phyloP scores from a whole-genome alignment of 2,888 invertebrate species.

The Sisyra terminalis region DNA sequence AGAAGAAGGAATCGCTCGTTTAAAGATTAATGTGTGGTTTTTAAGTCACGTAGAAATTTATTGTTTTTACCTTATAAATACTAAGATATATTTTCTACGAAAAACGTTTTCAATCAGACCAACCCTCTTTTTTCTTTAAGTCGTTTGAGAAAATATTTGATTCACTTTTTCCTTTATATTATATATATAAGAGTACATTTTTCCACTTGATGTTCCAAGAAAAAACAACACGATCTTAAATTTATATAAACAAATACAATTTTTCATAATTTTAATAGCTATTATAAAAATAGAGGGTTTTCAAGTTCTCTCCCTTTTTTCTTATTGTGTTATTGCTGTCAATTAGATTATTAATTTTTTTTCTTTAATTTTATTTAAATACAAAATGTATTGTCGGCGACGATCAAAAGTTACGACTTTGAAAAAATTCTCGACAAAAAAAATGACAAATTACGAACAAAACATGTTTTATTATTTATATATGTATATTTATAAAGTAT shows the following conservation, averaged over 20 bases:
- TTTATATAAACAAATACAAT: conserved; percentile 10
- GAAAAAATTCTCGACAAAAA: too few relatives aligned
- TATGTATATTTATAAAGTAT: too few relatives aligned
- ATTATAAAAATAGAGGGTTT: conserved; percentile 34
- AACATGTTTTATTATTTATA: too few relatives aligned
- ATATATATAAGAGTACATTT: background rate
- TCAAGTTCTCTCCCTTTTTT: conserved; percentile 12
- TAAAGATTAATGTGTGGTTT: too few relatives aligned
- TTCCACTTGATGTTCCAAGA: background rate
- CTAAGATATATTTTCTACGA: too few relatives aligned
- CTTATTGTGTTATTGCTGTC: conserved; percentile 31
- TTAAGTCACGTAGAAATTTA: too few relatives aligned
- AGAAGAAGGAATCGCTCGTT: background rate
- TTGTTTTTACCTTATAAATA: background rate
- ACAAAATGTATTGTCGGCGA: conserved; percentile 19
- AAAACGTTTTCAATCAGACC: background rate
- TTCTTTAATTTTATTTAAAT: conserved; percentile 15
- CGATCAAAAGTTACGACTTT: background rate
- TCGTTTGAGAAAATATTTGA: too few relatives aligned
- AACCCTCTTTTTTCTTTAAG: background rate
- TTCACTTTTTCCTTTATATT: background rate
- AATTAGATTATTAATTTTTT: conserved; percentile 26
- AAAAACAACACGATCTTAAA: conserved; percentile 16
- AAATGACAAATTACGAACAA: too few relatives aligned
- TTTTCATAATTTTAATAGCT: conserved; percentile 21